Percentiles rank a stretch among this genome's conserved stretches.
These are phyloP conservation scores for Andrena bucephala DNA, from an alignment of 2,888 invertebrate genomes.

Conservation along the genomic window DNA sequence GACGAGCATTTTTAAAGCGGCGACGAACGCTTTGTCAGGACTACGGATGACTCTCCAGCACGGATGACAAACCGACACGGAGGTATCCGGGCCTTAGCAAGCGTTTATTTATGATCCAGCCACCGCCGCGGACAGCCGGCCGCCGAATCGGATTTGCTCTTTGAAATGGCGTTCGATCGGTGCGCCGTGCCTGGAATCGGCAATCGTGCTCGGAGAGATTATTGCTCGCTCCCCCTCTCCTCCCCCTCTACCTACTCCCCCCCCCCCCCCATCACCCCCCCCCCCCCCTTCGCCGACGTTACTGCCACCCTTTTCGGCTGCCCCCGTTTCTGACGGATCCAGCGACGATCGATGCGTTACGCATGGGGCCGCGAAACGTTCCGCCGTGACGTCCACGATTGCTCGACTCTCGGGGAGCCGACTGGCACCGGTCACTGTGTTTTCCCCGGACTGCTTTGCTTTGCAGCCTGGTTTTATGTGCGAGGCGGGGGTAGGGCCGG, in stretches of 20 bases:
- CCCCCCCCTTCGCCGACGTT: slow-evolving; percentile 4
- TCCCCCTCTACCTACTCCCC: too few species aligned
- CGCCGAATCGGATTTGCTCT: slow-evolving; percentile 65
- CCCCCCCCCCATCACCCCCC: not conserved
- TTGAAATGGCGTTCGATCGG: slow-evolving; percentile 68
- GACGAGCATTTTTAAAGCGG: slow-evolving; percentile 64
- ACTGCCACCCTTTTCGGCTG: not conserved
- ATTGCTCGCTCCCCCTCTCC: slow-evolving; percentile 8
- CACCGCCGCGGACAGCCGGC: slow-evolving; percentile 54
- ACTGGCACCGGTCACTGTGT: too few species aligned
- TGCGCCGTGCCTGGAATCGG: slow-evolving; percentile 65
- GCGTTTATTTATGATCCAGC: slow-evolving; percentile 73
- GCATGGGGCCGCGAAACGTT: not conserved
- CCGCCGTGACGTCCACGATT: too few species aligned
- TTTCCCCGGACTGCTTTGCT: not conserved
- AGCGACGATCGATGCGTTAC: slow-evolving; percentile 13
- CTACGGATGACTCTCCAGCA: slow-evolving; percentile 32
- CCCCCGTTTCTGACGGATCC: not conserved
- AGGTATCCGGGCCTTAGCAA: slow-evolving; percentile 71
- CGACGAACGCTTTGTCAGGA: slow-evolving; percentile 69
- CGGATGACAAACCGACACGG: slow-evolving; percentile 71
- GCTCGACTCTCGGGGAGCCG: too few species aligned
- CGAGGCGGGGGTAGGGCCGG: slow-evolving; percentile 6
- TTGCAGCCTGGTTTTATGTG: slow-evolving; percentile 25
- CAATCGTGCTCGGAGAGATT: slow-evolving; percentile 48